Evolutionary conservation across 2,888 invertebrate genomes (phyloP).

Genomic region (Pharmacophagus antenor): DNA sequence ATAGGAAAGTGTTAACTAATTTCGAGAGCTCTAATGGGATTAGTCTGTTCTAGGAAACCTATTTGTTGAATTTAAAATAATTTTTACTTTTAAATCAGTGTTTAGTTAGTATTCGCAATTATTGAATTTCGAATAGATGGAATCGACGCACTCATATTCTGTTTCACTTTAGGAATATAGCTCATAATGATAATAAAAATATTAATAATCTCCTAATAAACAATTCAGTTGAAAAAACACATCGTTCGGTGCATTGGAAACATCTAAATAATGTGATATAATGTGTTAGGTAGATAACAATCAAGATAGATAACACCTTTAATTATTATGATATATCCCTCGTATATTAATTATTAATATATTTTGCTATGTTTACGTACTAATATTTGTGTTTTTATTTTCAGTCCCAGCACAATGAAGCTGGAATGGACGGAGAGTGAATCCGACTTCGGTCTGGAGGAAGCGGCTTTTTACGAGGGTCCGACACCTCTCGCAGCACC

Average conservation of each 20-base stretch:
- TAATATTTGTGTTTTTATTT: slow-evolving; percentile 35
- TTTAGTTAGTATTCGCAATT: too few relatives aligned
- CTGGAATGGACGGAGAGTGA: slow-evolving; percentile 83
- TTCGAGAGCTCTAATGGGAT: slow-evolving; percentile 61
- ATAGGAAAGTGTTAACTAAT: slow-evolving; percentile 64
- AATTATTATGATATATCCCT: not conserved
- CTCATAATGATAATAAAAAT: too few relatives aligned
- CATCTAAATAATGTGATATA: not conserved
- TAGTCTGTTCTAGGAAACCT: slow-evolving; percentile 50
- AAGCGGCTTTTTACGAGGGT: slow-evolving; percentile 86
- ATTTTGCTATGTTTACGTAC: not conserved
- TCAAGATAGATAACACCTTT: not conserved
- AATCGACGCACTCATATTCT: too few relatives aligned
- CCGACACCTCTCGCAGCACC: slow-evolving; percentile 69
- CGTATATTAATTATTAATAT: not conserved
- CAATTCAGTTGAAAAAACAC: too few relatives aligned
- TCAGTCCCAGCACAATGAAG: slow-evolving; percentile 82
- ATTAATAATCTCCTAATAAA: too few relatives aligned
- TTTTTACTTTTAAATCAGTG: not conserved
- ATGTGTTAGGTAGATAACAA: not conserved
- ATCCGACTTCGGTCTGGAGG: slow-evolving; percentile 83
- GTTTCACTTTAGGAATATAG: not conserved
- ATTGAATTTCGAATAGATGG: too few relatives aligned
- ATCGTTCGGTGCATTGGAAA: not conserved
- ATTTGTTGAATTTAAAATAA: slow-evolving; percentile 34